A percentile compares a stretch with the other conserved stretches of the same genome.
Conservation (phyloP, 2,797 vertebrate genomes). For the Notolepis coatsorum region DNA sequence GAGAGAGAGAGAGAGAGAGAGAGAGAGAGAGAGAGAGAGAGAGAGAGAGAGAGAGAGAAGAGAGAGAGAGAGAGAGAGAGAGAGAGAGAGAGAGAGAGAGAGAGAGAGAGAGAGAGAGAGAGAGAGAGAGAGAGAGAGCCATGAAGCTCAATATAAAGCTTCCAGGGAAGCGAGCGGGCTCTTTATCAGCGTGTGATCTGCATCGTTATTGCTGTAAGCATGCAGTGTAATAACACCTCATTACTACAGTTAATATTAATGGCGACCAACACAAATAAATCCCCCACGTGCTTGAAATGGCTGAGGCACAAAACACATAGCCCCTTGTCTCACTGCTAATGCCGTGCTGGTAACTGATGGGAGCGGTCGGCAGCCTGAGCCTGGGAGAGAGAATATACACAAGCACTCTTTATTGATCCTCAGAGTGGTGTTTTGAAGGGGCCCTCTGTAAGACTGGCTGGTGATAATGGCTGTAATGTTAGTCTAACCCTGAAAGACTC, state of each 20-base stretch:
- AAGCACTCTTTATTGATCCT: constrained; percentile 69
- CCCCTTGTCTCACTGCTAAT: constrained; percentile 68
- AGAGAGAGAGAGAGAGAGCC: constrained; percentile 48
- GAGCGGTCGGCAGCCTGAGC: constrained; percentile 57
- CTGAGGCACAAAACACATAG: constrained; percentile 63
- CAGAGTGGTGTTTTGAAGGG: constrained; percentile 48
- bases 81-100: too few relatives aligned
- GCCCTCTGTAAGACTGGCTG: constrained; percentile 38
- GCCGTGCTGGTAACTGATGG: constrained; percentile 74
- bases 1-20: too few relatives aligned
- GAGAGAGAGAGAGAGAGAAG: too few relatives aligned
- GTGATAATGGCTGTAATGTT: constrained; percentile 35
- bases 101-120: too few relatives aligned
- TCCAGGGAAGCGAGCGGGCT: constrained; percentile 41
- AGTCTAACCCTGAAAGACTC: constrained; percentile 19
- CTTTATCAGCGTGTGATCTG: constrained; percentile 61
- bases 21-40: too few relatives aligned
- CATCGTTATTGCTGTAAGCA: constrained; percentile 74
- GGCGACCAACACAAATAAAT: constrained; percentile 75
- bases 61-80: too few relatives aligned
- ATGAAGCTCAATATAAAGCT: constrained; percentile 43
- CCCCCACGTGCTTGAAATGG: constrained; percentile 70
- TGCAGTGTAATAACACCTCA: constrained; percentile 81
- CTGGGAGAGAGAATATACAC: constrained; percentile 51
- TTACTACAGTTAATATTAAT: constrained; percentile 85